A percentile compares a stretch with the other conserved stretches of the same genome.
These are phyloP conservation scores for Alauda arvensis DNA, from an alignment of 2,797 vertebrate genomes.

Conservation along the genomic window DNA sequence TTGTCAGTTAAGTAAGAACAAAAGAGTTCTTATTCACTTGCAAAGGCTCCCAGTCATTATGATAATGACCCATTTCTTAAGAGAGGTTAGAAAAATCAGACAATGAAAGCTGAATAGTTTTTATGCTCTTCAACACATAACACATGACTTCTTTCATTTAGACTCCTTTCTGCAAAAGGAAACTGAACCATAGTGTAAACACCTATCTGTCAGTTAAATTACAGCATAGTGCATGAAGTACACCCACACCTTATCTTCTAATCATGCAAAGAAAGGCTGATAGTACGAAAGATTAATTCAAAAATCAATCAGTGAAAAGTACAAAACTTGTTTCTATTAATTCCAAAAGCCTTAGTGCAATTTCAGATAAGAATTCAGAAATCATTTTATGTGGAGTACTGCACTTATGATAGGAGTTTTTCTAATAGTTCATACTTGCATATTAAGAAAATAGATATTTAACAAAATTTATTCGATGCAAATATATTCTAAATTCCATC, in stretches of 20 bases:
- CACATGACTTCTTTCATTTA: background rate
- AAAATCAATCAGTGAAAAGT: background rate
- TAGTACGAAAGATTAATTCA: background rate
- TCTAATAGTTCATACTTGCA: background rate
- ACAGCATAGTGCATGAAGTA: background rate
- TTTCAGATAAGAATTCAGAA: background rate
- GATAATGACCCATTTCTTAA: background rate
- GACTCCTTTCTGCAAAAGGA: background rate
- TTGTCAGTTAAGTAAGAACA: background rate
- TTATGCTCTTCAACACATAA: background rate
- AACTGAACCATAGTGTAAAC: background rate
- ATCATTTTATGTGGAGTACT: background rate
- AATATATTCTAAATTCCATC: background rate
- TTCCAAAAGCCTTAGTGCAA: background rate
- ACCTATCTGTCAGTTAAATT: background rate
- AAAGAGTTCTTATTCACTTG: background rate
- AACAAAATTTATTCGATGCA: background rate
- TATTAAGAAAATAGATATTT: background rate
- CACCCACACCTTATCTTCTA: background rate
- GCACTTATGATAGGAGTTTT: rapidly evolving
- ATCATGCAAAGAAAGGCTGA: background rate
- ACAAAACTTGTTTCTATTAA: background rate
- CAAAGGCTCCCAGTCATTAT: background rate
- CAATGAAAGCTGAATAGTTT: background rate
- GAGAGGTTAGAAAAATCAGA: background rate